These are phyloP conservation scores for Sternarchorhynchus goeldii DNA, from an alignment of 2,797 vertebrate species.

Conservation along the genomic window DNA sequence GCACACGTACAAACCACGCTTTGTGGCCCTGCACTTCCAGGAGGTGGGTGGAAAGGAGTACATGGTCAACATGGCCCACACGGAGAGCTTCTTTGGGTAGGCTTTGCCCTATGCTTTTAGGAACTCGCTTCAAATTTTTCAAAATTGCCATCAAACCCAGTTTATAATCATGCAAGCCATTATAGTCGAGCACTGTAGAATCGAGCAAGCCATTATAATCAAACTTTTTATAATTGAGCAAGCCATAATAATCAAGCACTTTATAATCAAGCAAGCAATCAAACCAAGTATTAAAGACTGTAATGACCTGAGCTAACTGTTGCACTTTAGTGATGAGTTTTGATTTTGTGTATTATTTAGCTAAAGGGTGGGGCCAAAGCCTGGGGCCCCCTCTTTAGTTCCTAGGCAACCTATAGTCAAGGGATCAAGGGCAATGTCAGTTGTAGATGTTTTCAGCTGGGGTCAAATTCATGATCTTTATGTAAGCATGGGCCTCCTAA, in stretches of 20 bases:
- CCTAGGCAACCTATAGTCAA: neutral
- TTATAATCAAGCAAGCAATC: too few species aligned
- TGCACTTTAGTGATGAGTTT: too few species aligned
- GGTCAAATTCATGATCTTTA: neutral
- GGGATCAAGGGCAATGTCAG: neutral
- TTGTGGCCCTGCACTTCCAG: conserved; percentile 82
- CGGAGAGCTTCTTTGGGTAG: conserved; percentile 77
- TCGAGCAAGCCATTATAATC: too few species aligned
- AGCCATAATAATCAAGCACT: too few species aligned
- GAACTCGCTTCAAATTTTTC: neutral
- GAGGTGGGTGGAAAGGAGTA: conserved; percentile 85
- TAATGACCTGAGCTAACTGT: neutral
- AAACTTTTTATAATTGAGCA: too few species aligned
- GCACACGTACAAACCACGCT: conserved; percentile 70
- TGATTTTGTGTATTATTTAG: too few species aligned
- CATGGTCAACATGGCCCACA: conserved; percentile 75
- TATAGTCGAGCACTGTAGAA: too few species aligned
- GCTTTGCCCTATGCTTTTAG: neutral
- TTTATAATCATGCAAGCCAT: too few species aligned
- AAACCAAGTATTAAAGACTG: neutral
- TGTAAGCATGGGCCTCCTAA: neutral
- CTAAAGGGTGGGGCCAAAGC: neutral
- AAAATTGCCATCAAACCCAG: too few species aligned
- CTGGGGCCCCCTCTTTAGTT: neutral
- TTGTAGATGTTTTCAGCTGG: neutral